These are phyloP conservation scores for Meles meles DNA, from an alignment of 2,113 vertebrate species.

Conservation along the genomic window DNA sequence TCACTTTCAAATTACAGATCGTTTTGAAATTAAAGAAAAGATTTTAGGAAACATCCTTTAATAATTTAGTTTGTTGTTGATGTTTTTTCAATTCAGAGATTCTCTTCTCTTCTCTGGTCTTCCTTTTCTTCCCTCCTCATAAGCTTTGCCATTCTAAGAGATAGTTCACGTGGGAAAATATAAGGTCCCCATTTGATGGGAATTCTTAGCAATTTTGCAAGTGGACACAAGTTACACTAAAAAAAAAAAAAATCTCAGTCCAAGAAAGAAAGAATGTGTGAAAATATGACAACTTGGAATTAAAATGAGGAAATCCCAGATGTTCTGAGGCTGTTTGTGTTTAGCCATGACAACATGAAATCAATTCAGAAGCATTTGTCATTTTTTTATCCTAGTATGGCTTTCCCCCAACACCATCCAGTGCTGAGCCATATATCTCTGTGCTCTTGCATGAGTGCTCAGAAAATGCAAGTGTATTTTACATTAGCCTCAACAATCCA, in stretches of 20 bases:
- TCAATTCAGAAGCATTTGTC: conserved; percentile 28
- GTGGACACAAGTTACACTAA: conserved; percentile 60
- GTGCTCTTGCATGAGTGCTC: neutral
- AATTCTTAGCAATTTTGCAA: conserved; percentile 49
- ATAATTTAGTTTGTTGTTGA: neutral
- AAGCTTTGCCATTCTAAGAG: neutral
- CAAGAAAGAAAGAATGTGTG: conserved; percentile 74
- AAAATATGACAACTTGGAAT: conserved; percentile 71
- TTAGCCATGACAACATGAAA: conserved; percentile 47
- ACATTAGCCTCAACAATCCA: neutral
- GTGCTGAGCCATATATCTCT: neutral
- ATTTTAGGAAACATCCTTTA: neutral
- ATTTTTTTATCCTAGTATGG: neutral
- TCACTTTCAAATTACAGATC: neutral
- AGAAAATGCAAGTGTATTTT: neutral
- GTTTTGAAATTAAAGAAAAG: neutral
- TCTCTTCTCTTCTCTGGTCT: neutral
- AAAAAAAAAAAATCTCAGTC: conserved; percentile 59
- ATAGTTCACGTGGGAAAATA: neutral
- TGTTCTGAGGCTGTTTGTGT: conserved; percentile 63
- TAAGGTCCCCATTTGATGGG: neutral
- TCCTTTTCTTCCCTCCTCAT: neutral
- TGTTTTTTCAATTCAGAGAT: neutral
- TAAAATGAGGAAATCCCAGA: conserved; percentile 64
- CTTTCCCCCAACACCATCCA: neutral